Evolutionary conservation across 2,797 vertebrate species (phyloP).

Genomic region (Lacerta agilis): DNA sequence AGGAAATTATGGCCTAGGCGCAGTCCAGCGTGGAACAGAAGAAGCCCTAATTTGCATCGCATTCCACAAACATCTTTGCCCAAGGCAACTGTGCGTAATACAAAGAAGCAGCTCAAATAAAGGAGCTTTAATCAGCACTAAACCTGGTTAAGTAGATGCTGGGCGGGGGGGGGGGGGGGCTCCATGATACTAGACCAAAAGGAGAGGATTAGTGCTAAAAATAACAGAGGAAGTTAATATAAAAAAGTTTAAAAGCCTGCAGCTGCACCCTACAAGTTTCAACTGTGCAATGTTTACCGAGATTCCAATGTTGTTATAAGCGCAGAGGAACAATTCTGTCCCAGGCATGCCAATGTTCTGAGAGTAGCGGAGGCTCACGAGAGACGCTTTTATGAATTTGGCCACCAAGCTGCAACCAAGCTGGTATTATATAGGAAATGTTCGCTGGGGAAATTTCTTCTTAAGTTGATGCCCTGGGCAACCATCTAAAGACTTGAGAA

Average conservation of each 20-base stretch:
- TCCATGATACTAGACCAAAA: constrained; percentile 11
- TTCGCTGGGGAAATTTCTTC: not conserved
- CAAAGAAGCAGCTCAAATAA: constrained; percentile 29
- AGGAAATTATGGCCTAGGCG: not conserved
- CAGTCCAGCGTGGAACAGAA: constrained; percentile 22
- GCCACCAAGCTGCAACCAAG: not conserved
- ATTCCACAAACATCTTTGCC: constrained; percentile 23
- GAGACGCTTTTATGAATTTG: not conserved
- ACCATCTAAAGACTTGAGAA: not conserved
- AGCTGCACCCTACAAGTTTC: not conserved
- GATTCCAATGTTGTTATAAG: not conserved
- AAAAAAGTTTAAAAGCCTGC: constrained; percentile 16
- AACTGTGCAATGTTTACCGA: not conserved
- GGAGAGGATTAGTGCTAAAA: constrained; percentile 37
- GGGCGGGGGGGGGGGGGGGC: constrained; percentile 24
- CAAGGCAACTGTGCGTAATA: constrained; percentile 18
- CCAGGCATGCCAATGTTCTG: not conserved
- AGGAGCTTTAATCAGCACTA: constrained; percentile 37
- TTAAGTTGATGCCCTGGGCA: not conserved
- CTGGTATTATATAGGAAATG: not conserved
- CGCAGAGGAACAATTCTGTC: not conserved
- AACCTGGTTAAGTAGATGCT: constrained; percentile 21
- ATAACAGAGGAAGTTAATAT: constrained; percentile 1
- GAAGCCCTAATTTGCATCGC: constrained; percentile 2
- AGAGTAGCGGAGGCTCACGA: not conserved